Base-by-base conservation (phyloP, 2,797 vertebrate species). In the Oreochromis grahami region DNA sequence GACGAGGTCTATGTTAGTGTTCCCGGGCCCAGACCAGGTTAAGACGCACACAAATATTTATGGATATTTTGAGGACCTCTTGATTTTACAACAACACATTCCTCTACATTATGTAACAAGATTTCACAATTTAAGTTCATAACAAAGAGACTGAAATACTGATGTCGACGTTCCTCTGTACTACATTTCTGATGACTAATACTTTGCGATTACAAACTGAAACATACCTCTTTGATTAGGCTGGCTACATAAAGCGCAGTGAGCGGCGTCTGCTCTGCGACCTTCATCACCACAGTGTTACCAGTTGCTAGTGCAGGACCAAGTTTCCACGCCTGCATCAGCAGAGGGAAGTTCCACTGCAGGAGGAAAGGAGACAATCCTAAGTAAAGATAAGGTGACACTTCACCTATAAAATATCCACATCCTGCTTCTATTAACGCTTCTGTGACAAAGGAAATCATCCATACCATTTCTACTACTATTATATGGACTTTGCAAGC, bases 241-340 rank as follows among this genome's bases (percentile, higher is more conserved):
- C 74, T 97, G 90, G 98, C 98, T 38, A 99, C 94, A 0, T 99
- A 98, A 58, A 99, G 97, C 0, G 98, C 98, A 0, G 97, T 98
- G 88, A 99, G 97, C 0, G 98, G 98, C 0, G 98, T 99, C 93
- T 99, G 98, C 90, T 99, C 98, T 0, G 98, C 98, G 34, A 98
- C 96, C 45, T 99, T 99, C 98, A 99, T 98, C 92, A 99, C 98
- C 43, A 99, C 96, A 9, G 98, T 98, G 1, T 99, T 99, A 6
- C 98, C 98, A 0, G 98, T 99, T 1, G 98, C 98, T 84, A 99
- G 90, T 29, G 98, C 98, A 0, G 98, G 98, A 6, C 97, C 98
- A 4, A 99, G 93, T 53, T 99, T 99, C 98, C 98, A 99, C 0
- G 98, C 97, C 80, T 97, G 97, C 98, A 99, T 99, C 94, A 98